Base-by-base conservation (phyloP, 2,888 invertebrate species). In the Carpatolechia fugitivella region DNA sequence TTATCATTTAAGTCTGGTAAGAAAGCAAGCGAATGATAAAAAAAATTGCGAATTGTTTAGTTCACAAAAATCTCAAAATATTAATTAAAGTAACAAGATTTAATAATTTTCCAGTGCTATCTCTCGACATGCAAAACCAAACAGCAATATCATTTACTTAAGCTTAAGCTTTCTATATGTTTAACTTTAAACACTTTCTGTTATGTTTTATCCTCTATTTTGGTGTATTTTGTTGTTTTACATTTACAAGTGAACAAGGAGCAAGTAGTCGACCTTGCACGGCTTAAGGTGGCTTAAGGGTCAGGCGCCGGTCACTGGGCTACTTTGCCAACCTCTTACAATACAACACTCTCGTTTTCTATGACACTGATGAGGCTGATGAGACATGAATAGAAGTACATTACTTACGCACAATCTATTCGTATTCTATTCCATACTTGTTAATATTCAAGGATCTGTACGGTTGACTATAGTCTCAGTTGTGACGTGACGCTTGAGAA, bases 281-380 rank as follows among this genome's bases (percentile, higher is more conserved):
- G n/a, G n/a, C 61, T 53, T 54, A n/a, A n/a, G n/a, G n/a, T n/a
- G n/a, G n/a, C n/a, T 52, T 57, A 71, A 78, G 82, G 82, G 81
- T 83, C 83, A 83, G 72, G 66, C 70, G 69, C 51, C 80, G 83
- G 82, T 81, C 84, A 80, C 69, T 78, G 84, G 81, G 77, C 81
- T 76, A 78, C 70, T 71, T 78, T 59, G 63, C 61, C 31, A 20
- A 14, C 29, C 20, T 64, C 62, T n/a, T 70, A 70, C 72, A 73
- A 66, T 70, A 59, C 57, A 18, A 41, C 62, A 80, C 82, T 83
- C 78, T 82, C 80, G 65, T 64, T 82, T 83, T 80, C 77, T 64
- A 73, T 35, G 10, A 52, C 56, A 31, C 40, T 20, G 24, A 24
- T 24, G 24, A 24, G 24, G 24, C 30, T 48, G 46, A 59, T 65